phyloP scores from a whole-genome alignment of 2,797 vertebrate genomes.

The Pipistrellus pipistrellus region DNA sequence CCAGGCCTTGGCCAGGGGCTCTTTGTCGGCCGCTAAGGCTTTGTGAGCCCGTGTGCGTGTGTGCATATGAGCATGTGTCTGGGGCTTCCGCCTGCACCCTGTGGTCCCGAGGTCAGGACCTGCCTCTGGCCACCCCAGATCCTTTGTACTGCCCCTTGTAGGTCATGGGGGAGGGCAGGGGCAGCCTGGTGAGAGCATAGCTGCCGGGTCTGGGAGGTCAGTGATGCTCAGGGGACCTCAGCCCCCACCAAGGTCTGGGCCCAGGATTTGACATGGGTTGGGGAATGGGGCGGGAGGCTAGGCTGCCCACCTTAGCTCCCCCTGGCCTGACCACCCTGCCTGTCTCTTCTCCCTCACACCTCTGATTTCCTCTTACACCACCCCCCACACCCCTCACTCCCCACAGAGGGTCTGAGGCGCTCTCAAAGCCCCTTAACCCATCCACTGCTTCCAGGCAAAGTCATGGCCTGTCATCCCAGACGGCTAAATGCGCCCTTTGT shows the following conservation, averaged over 20 bases:
- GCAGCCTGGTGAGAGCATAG: neutral
- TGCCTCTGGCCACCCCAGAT: too few species aligned
- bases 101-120: neutral
- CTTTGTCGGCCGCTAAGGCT: neutral
- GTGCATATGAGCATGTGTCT: neutral
- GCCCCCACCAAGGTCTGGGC: neutral
- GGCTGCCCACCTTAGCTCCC: neutral
- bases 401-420: fast-evolving
- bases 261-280: fast-evolving
- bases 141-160: neutral
- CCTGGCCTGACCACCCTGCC: fast-evolving
- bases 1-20: neutral
- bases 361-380: neutral
- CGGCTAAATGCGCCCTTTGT: neutral
- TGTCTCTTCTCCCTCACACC: neutral
- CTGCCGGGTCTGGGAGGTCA: neutral
- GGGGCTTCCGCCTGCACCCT: neutral
- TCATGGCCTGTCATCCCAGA: fast-evolving
- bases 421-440: neutral
- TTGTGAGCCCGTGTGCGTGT: neutral
- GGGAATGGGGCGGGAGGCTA: neutral
- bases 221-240: neutral
- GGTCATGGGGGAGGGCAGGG: neutral
- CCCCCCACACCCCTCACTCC: too few species aligned
- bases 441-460: neutral